Base-by-base conservation (phyloP, 2,888 invertebrate genomes). In the Pimpla rufipes region DNA sequence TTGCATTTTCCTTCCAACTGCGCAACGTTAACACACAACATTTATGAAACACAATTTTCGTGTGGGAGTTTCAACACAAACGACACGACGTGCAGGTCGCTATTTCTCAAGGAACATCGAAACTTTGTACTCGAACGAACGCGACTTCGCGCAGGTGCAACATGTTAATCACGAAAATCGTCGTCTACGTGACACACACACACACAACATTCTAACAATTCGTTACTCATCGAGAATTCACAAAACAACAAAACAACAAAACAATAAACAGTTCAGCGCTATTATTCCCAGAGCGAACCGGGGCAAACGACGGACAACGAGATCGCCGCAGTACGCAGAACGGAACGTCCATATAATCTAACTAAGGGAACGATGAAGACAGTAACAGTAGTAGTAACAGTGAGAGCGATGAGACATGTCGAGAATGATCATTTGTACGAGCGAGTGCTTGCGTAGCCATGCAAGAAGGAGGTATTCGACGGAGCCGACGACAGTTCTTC, bases 391-490 rank as follows among this genome's bases (percentile, higher is more conserved):
- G 68, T 42, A n/a, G 10, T 18, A 55, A n/a, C 35, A 13, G 18
- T 29, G 59, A 62, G n/a, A 62, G 42, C 45, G 70, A 81, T 66
- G 83, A 74, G 18, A 68, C 29, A 29, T 73, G 37, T 55, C 45
- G 40, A 59, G 29, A 76, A 70, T 42, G 75, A 79, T 81, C 79
- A 86, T 84, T 86, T 84, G 81, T 80, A 85, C 80, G 82, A 64
- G 85, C 79, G 83, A 67, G 85, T 87, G 83, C 57, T 87, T 57
- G 86, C 84, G 75, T 88, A 88, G 85, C 87, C 90, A 90, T 92
- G 91, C 88, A 90, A 83, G 64, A 89, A 89, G 23, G 89, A 89
- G 40, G 75, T 71, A 83, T 90, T 89, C 59, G 84, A 83, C 42
- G 74, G 35, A n/a, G 79, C 67, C 70, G 55, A 59, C 18, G 78